A percentile compares a stretch with the other conserved stretches of the same genome.
phyloP scores from a whole-genome alignment of 2,113 vertebrate genomes.

The Pyxicephalus adspersus region DNA sequence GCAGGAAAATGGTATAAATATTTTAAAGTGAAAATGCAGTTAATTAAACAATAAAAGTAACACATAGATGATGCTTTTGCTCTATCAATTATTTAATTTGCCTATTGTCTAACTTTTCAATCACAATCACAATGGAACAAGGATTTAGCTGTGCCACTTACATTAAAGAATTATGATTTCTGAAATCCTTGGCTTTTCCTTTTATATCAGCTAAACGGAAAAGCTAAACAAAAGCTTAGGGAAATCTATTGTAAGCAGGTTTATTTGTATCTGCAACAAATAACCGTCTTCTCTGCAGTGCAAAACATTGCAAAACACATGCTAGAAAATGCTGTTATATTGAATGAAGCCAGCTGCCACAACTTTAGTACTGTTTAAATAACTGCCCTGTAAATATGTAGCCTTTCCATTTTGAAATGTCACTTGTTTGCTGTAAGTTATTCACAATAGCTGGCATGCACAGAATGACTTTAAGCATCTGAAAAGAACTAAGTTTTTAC shows the following conservation, averaged over 20 bases:
- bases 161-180: slow-evolving; percentile 29
- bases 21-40: not conserved
- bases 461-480: slow-evolving; percentile 6
- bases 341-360: slow-evolving; percentile 19
- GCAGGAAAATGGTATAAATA: not conserved
- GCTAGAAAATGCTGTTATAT: slow-evolving; percentile 28
- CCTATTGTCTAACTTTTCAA: slow-evolving; percentile 14
- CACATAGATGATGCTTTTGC: not conserved
- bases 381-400: slow-evolving; percentile 4
- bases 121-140: not conserved
- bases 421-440: slow-evolving; percentile 9
- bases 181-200: slow-evolving; percentile 12
- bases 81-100: not conserved
- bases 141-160: slow-evolving; percentile 2
- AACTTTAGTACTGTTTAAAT: slow-evolving; percentile 25
- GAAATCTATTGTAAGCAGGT: slow-evolving; percentile 42
- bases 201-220: slow-evolving; percentile 4
- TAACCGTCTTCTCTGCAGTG: slow-evolving; percentile 26
- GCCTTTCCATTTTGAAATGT: slow-evolving; percentile 27
- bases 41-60: not conserved
- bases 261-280: slow-evolving; percentile 42
- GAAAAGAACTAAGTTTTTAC: slow-evolving; percentile 20
- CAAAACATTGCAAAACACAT: slow-evolving; percentile 6
- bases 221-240: slow-evolving; percentile 41
- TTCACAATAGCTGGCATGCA: slow-evolving; percentile 29